phyloP scores from a whole-genome alignment of 2,888 invertebrate species.

The Hymenopus coronatus region DNA sequence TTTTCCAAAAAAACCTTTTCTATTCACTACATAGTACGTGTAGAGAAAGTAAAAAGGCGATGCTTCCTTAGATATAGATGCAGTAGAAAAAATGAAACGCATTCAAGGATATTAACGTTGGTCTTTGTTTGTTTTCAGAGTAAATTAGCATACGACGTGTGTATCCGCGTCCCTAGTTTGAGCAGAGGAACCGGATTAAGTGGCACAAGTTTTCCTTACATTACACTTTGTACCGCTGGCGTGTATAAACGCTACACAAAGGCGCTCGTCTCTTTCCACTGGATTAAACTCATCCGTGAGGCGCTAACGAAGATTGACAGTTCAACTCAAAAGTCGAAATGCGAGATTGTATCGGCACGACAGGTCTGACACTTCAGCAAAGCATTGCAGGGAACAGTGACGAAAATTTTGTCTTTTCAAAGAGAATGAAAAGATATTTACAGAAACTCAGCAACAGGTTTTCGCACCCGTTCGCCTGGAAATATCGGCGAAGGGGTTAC shows the following conservation, averaged over 20 bases:
- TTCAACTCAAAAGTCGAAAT: not conserved
- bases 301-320: not conserved
- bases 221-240: not conserved
- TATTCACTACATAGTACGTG: too few relatives aligned
- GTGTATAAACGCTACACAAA: not conserved
- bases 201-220: not conserved
- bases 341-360: not conserved
- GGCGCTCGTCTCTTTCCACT: not conserved
- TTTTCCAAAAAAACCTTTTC: too few relatives aligned
- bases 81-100: too few relatives aligned
- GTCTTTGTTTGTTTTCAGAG: not conserved
- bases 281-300: not conserved
- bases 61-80: too few relatives aligned
- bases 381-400: not conserved
- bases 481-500: conserved; percentile 2
- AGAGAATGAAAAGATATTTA: not conserved
- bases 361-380: not conserved
- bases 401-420: conserved; percentile 6
- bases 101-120: too few relatives aligned
- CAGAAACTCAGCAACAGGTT: not conserved
- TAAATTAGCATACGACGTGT: not conserved
- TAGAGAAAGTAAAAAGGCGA: too few relatives aligned
- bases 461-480: conserved; percentile 3
- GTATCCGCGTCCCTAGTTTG: not conserved
- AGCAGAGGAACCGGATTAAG: not conserved